A percentile compares a stretch with the other conserved stretches of the same genome.
Evolutionary conservation across 1,140 invertebrate genomes (phyloP).

Genomic region (Zeugodacus cucurbitae): DNA sequence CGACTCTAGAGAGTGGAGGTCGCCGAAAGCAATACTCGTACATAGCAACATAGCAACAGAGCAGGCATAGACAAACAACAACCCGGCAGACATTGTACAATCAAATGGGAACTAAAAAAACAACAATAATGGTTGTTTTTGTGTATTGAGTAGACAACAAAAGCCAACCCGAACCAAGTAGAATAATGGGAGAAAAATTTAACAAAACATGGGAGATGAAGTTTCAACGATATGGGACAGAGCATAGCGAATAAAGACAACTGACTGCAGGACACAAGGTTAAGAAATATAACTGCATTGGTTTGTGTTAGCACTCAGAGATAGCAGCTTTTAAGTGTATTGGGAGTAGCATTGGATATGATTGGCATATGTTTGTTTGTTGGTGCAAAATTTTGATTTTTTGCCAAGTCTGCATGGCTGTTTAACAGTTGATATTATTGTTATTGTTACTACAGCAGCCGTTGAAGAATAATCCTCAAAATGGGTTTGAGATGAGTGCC

Average conservation of each 20-base stretch:
- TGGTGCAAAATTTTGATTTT: neutral
- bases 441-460: constrained; percentile 8
- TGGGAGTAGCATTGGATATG: neutral
- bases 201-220: neutral
- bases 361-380: neutral
- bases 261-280: neutral
- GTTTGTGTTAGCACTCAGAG: neutral
- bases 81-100: neutral
- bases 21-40: neutral
- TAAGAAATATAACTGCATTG: neutral
- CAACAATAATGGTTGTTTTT: neutral
- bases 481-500: constrained; percentile 6
- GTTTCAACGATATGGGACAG: neutral
- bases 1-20: neutral
- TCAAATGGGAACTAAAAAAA: neutral
- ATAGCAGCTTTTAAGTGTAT: constrained; percentile 28
- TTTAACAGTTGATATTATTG: constrained; percentile 16
- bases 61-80: neutral
- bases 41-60: neutral
- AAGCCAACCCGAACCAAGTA: neutral
- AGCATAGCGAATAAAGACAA: neutral
- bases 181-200: neutral
- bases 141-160: neutral
- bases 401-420: neutral
- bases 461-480: constrained; percentile 12